These are phyloP conservation scores for Stenolophus ochropezus DNA, from an alignment of 2,888 invertebrate genomes.

Conservation along the genomic window DNA sequence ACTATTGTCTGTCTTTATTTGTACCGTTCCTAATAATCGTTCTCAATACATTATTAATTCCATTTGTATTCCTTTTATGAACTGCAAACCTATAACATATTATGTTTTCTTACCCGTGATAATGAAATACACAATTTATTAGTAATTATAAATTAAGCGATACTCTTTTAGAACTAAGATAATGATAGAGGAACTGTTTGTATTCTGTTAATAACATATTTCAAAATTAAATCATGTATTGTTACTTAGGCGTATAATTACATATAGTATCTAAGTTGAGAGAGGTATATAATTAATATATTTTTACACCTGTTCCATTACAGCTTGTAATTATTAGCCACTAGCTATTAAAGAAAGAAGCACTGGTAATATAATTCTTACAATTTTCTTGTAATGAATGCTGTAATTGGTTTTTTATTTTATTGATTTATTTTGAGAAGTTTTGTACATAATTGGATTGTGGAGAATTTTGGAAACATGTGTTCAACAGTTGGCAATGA, in stretches of 20 bases:
- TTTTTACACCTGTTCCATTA: constrained; percentile 16
- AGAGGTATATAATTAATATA: not conserved
- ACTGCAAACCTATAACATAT: not conserved
- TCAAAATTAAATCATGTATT: constrained; percentile 26
- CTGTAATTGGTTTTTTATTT: not conserved
- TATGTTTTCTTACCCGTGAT: not conserved
- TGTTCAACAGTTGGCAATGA: no score
- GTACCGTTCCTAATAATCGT: not conserved
- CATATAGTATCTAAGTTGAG: not conserved
- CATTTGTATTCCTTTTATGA: not conserved
- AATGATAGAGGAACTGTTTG: constrained; percentile 8
- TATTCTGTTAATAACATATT: not conserved
- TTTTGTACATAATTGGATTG: no score
- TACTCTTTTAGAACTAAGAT: not conserved
- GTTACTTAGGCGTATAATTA: constrained; percentile 6
- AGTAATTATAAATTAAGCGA: constrained; percentile 22
- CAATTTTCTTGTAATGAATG: not conserved
- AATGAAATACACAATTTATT: constrained; percentile 5
- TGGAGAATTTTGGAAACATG: no score
- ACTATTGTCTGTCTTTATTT: no score
- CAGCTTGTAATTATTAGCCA: not conserved
- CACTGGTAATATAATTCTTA: constrained; percentile 7
- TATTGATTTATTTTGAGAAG: not conserved
- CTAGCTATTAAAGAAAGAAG: not conserved
- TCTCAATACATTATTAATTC: not conserved